These are phyloP conservation scores for Panonychus citri DNA, from an alignment of 1,140 invertebrate genomes.

Conservation along the genomic window DNA sequence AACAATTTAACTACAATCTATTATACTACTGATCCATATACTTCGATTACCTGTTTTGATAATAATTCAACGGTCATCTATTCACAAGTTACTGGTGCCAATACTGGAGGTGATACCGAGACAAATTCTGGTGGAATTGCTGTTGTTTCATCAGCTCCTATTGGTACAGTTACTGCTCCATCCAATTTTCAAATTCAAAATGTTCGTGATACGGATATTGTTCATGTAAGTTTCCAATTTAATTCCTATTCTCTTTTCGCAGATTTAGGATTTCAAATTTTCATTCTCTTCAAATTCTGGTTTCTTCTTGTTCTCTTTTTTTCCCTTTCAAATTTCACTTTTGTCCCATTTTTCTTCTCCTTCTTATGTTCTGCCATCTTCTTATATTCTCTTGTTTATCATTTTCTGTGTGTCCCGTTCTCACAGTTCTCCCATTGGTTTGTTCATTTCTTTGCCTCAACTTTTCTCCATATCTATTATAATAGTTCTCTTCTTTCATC, in stretches of 20 bases:
- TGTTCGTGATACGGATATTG: conserved; percentile 13
- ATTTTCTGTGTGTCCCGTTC: too few species aligned
- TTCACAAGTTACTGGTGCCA: not conserved
- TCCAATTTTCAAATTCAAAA: conserved; percentile 12
- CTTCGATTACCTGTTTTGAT: not conserved
- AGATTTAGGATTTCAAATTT: too few species aligned
- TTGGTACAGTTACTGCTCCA: not conserved
- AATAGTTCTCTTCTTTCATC: too few species aligned
- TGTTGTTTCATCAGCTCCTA: not conserved
- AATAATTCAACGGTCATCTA: not conserved
- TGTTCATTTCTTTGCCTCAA: too few species aligned
- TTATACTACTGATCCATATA: not conserved
- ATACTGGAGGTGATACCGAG: not conserved
- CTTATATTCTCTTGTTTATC: too few species aligned
- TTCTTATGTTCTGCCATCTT: not conserved
- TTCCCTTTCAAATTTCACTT: too few species aligned
- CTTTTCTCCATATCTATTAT: too few species aligned
- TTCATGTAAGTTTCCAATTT: conserved; percentile 15
- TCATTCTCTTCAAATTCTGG: too few species aligned
- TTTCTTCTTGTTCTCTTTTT: not conserved
- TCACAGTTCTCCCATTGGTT: too few species aligned
- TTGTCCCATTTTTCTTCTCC: too few species aligned
- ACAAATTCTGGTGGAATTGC: not conserved
- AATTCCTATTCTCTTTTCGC: too few species aligned
- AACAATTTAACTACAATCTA: conserved; percentile 1